These are phyloP conservation scores for Lucilia sericata DNA, from an alignment of 1,140 invertebrate species.

Conservation along the genomic window DNA sequence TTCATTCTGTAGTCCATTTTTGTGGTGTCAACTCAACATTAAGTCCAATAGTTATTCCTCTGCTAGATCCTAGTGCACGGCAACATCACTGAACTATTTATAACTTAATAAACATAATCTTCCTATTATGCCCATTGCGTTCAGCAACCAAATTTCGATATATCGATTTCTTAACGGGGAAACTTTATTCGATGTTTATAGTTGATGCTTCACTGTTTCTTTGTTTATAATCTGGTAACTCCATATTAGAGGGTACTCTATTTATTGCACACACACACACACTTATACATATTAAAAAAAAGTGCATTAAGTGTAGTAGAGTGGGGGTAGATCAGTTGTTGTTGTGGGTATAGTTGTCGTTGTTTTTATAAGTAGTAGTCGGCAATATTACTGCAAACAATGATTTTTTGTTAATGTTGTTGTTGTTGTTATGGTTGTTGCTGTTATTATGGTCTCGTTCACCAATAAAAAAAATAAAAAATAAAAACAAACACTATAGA, in stretches of 20 bases:
- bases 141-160: no score
- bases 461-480: not conserved
- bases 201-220: no score
- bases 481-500: not conserved
- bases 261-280: not conserved
- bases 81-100: no score
- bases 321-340: slow-evolving; percentile 19
- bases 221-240: not conserved
- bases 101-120: no score
- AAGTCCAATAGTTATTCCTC: no score
- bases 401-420: not conserved
- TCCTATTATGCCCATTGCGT: no score
- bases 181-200: no score
- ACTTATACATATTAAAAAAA: not conserved
- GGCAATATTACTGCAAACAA: not conserved
- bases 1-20: no score
- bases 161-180: no score
- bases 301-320: not conserved
- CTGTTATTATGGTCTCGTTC: not conserved
- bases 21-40: no score
- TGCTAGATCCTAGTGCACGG: no score
- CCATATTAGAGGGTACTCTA: not conserved
- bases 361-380: not conserved
- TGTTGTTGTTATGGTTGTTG: not conserved
- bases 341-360: not conserved